These are phyloP conservation scores for Orestias chungarensis DNA, from an alignment of 2,797 vertebrate genomes.

Conservation along the genomic window DNA sequence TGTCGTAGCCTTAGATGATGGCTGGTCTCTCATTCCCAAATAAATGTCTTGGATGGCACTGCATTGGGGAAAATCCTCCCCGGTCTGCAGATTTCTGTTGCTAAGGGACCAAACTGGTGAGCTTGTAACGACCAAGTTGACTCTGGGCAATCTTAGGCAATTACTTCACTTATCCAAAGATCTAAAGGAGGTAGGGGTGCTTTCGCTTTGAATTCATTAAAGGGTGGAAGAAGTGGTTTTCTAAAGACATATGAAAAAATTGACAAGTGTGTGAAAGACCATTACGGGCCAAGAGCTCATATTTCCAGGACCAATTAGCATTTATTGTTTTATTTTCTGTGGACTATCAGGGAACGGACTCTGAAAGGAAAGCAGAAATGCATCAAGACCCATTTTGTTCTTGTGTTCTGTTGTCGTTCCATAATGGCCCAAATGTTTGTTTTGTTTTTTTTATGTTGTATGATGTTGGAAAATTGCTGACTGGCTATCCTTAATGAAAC, in stretches of 20 bases:
- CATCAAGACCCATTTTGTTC: constrained; percentile 49
- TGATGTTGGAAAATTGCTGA: constrained; percentile 66
- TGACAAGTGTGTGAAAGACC: constrained; percentile 51
- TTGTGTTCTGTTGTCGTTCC: constrained; percentile 31
- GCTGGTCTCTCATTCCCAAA: constrained; percentile 12
- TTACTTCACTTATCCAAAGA: constrained; percentile 63
- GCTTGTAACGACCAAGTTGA: constrained; percentile 42
- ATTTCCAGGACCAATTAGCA: constrained; percentile 66
- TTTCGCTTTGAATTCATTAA: constrained; percentile 44
- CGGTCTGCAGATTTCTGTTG: constrained; percentile 53
- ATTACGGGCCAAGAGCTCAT: constrained; percentile 51
- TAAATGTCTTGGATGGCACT: constrained; percentile 23
- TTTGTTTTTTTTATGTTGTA: constrained; percentile 45
- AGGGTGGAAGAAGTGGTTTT: constrained; percentile 34
- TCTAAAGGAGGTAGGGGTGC: constrained; percentile 39
- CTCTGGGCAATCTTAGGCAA: constrained; percentile 55
- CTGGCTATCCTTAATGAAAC: constrained; percentile 51
- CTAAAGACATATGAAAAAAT: constrained; percentile 36
- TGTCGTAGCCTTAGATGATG: constrained; percentile 15
- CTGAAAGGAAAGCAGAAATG: constrained; percentile 55
- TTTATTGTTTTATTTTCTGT: constrained; percentile 58
- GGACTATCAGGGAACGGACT: constrained; percentile 47
- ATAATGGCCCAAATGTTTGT: constrained; percentile 9
- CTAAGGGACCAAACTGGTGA: constrained; percentile 49
- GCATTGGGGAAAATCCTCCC: constrained; percentile 37